Evolutionary conservation across 2,113 vertebrate species (phyloP), one percentile per base, ranked within the genome.

Genomic region (Toxotes jaculatrix): DNA sequence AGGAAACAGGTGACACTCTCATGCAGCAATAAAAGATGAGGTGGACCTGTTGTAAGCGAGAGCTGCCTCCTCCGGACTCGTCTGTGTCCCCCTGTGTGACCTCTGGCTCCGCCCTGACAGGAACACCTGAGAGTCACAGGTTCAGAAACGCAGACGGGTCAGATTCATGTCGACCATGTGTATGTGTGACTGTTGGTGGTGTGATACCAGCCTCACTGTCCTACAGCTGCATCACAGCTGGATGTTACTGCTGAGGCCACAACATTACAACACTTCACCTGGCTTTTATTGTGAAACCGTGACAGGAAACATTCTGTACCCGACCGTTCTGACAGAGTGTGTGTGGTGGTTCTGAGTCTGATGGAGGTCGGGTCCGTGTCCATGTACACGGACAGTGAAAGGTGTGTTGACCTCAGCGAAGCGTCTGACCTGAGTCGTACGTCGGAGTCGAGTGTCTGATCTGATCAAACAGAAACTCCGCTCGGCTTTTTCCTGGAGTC

Each of bases 401-500:
- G 38, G 2, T 43, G 42, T 40, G 38, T 9, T 40, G 38, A 40
- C 6, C 6, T 8, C 38, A 40, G 38, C 8, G 2, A 7, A 45
- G 11, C 4, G 11, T 62, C 80, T 75, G 12, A 87, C 90, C 87
- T 34, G 81, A 85, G 16, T 23, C 0, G 23, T 43, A 45, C 0
- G 3, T 5, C 0, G 82, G 88, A 0, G 79, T 85, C 0, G 82
- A 87, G 27, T 40, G 13, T 53, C 3, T 19, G 6, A 92, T 72
- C n/a, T 36, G 74, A 36, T 93, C 91, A 45, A 92, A 94, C 51
- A 92, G 77, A 55, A 74, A 7, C 47, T 89, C 84, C 0, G 88
- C 74, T 34, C 12, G 0, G 17, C 13, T 83, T 65, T 8, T 82
- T 10, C 9, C 23, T 8, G 45, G 1, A 45, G 10, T 23, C 88